Evolutionary conservation across 1,140 invertebrate species (phyloP), one percentile per base, ranked within the genome.

Genomic region (Galendromus occidentalis): DNA sequence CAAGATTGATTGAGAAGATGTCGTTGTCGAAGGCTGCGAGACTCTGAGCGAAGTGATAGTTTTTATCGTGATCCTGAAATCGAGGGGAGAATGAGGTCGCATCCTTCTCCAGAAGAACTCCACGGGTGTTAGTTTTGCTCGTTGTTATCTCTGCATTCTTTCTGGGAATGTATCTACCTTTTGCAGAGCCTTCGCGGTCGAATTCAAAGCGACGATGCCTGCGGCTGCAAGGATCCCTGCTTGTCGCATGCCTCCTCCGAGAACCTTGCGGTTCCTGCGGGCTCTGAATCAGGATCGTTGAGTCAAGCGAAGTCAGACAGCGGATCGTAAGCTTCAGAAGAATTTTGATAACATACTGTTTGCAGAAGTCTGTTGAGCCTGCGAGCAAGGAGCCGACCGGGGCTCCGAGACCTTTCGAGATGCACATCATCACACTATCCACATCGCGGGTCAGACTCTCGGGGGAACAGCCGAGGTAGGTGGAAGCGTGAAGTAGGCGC

Each of bases 231-330:
- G 72, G 29, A 94, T 78, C 6, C 93, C 93, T 20, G 79, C 82
- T 77, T 97, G 91, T 66, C 91, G 77, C 88, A 93, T 89, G 0
- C 85, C 91, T 22, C 92, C 92, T 14, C 93, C 93, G 14, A 97
- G 72, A 45, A 83, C 86, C 76, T 95, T 95, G n/a, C n/a, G n/a
- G n/a, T n/a, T n/a, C n/a, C n/a, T n/a, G n/a, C n/a, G n/a, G n/a
- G n/a, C n/a, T n/a, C n/a, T n/a, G n/a, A n/a, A n/a, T n/a, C n/a
- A n/a, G n/a, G n/a, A n/a, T n/a, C n/a, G n/a, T n/a, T n/a, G n/a
- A n/a, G n/a, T n/a, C n/a, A n/a, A n/a, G n/a, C n/a, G n/a, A n/a
- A n/a, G n/a, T n/a, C n/a, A n/a, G n/a, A n/a, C n/a, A n/a, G n/a
- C n/a, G n/a, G n/a, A n/a, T n/a, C n/a, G n/a, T n/a, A n/a, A n/a